Evolutionary conservation across 2,888 invertebrate genomes (phyloP), one percentile per base, ranked within the genome.

Genomic region (Pharmacophagus antenor): DNA sequence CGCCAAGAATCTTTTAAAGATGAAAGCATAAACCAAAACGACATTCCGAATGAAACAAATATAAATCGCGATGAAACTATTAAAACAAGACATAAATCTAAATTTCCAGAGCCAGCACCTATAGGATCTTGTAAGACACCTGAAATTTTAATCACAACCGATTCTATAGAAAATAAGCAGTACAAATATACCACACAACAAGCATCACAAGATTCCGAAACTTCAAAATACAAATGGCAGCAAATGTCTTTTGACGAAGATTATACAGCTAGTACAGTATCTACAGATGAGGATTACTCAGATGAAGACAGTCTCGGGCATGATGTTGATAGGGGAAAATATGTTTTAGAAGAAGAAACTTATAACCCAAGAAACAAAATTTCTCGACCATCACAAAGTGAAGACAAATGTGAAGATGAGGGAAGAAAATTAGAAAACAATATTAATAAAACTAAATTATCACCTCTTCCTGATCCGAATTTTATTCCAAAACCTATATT

Each of bases 401-500:
- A 83, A 62, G 84, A 82, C 62, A 82, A 82, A 66, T 87, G 90
- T 18, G 88, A 89, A 44, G 91, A 92, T 56, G 85, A 25, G n/a
- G 23, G 49, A 22, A 31, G 21, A 21, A n/a, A 21, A n/a, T 48
- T 42, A 27, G 63, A 92, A 71, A 92, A 92, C 0, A 93, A 93
- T 64, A 91, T 91, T 61, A 92, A 94, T 65, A 79, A 92, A 2
- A 88, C 92, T 0, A 93, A 93, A 67, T 93, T 93, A 0, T 80
- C 92, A 61, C 93, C 94, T n/a, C 80, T 94, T 48, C 93, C 94
- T 0, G 93, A 94, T 77, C 94, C 95, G 0, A 94, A 93, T 77
- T 93, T 94, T 71, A 82, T 94, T 31, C 96, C 96, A 0, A 96
- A 96, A 76, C 96, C 96, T 0, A 96, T 96, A 68, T 76, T 96